Evolutionary conservation across 2,113 vertebrate genomes (phyloP).

Genomic region (Ranitomeya imitator): DNA sequence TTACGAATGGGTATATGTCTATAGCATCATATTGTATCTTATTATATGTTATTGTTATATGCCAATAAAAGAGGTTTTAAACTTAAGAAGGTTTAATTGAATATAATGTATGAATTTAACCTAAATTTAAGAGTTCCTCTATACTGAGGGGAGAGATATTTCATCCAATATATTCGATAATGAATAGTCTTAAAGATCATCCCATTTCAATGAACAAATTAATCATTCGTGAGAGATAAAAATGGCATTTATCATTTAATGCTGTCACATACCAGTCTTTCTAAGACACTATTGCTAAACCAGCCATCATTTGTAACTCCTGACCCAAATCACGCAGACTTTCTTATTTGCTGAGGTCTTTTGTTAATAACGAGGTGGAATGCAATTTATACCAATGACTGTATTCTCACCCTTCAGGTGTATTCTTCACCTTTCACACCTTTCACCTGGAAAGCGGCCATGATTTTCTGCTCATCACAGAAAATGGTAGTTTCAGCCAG

Average conservation of each 20-base stretch:
- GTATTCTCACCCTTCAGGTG: constrained; percentile 72
- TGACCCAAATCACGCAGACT: neutral
- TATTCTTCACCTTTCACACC: constrained; percentile 96
- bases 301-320: neutral
- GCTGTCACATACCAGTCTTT: neutral
- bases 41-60: neutral
- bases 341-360: neutral
- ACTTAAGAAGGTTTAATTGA: neutral
- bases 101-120: neutral
- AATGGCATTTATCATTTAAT: neutral
- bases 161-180: neutral
- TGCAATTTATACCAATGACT: neutral
- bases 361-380: neutral
- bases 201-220: neutral
- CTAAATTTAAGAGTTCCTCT: neutral
- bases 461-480: constrained; percentile 91
- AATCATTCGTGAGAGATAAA: constrained; percentile 6
- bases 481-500: constrained; percentile 91
- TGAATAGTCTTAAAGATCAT: neutral
- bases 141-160: neutral
- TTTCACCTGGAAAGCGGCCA: constrained; percentile 97
- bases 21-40: neutral
- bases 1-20: neutral
- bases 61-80: neutral
- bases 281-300: neutral